Base-by-base conservation (phyloP, 2,888 invertebrate genomes). In the Drosophila barbarae region DNA sequence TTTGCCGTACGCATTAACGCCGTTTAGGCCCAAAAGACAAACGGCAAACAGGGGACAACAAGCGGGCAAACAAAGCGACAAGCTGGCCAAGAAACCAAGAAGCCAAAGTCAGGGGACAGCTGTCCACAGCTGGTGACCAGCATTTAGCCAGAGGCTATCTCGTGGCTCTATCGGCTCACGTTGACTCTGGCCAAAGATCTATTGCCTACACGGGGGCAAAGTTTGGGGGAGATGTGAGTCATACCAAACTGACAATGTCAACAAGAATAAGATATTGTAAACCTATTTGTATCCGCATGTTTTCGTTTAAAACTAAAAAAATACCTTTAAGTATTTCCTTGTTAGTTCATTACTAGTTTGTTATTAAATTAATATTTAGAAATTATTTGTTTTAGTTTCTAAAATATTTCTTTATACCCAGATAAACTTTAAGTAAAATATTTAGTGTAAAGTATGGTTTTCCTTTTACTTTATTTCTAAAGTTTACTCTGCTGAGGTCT, bases 1-100 rank as follows among this genome's bases (percentile, higher is more conserved):
- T 80, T 78, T 80, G 64, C 71, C 56, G 30, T 68, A 69, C 63
- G 74, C 82, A 78, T 76, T 84, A 65, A 76, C 71, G 65, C 69
- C 57, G 67, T 50, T 66, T 38, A 52, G 67, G 65, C 74, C 71
- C 64, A 76, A 46, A 81, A 65, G 55, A 42, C 66, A 61, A 61
- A 55, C 60, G 50, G 54, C 53, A 61, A 46, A 57, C 53, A 60
- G 54, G 10, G 35, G 34, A 59, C 42, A 50, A 52, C 47, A 59
- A 59, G 42, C 47, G 42, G 57, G 55, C 55, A 41, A 52, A 66
- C 54, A 67, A 58, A 58, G 66, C 58, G 60, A 60, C 61, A 53
- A 69, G 34, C 61, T 53, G 67, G 46, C 50, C 52, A 56, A 61
- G 36, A 60, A 42, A 41, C 46, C 46, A 47, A 47, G 46, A 47